Evolutionary conservation across 2,113 vertebrate genomes (phyloP), one percentile per base, ranked within the genome.

Genomic region (Bombycilla garrulus): DNA sequence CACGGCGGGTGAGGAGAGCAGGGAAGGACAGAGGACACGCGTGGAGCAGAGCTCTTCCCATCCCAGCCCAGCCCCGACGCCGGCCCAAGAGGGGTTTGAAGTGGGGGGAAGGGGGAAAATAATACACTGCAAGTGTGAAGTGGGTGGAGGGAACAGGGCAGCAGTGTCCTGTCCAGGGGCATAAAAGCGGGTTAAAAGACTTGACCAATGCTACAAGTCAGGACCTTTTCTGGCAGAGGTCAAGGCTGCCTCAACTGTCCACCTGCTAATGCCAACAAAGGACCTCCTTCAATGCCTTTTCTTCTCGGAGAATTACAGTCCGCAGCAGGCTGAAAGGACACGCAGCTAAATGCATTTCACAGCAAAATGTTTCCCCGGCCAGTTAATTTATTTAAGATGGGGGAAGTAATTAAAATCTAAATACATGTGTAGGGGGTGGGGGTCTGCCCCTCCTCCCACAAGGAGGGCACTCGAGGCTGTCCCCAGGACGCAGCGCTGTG

Each of bases 391-490:
- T 93, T 93, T 84, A 72, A 80, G 96, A 67, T 90, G 66, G 80
- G 92, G 73, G 95, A 97, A 95, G 86, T 77, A 74, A 96, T 97
- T 97, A 97, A 97, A 97, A 96, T 90, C 94, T 86, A 96, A 96
- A 97, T 94, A 94, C 81, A 88, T 79, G 95, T 95, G 83, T 86
- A 95, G 93, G 93, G 92, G 92, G 81, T 78, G 85, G 94, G 91
- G 94, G 89, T 60, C 92, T 90, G 93, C 86, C 73, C 94, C 97
- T 95, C 95, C 94, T 96, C 89, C 91, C 93, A 50, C 69, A 9
- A 66, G 93, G 79, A 86, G 81, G 67, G 81, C 92, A 94, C 93
- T 96, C 0, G 11, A 88, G 80, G 28, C 95, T 88, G 92, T 87
- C 93, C 93, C 81, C 69, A 29, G 64, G 79, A 90, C n/a, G 8